Evolutionary conservation across 2,888 invertebrate species (phyloP).

Genomic region (Polia nebulosa): DNA sequence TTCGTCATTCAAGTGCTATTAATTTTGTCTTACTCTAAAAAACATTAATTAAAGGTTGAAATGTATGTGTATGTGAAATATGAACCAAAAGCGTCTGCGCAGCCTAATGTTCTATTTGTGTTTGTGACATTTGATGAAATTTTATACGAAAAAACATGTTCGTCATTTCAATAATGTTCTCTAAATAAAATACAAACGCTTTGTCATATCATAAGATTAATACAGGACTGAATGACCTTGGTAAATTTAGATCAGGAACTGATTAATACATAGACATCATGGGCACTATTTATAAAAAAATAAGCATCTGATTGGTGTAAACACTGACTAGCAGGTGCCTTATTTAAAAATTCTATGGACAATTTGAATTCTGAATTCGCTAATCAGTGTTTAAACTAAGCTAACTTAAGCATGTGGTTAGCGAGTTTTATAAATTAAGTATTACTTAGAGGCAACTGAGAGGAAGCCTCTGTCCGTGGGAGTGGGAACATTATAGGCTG

Average conservation of each 20-base stretch:
- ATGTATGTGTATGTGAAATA: constrained; percentile 15
- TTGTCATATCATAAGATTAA: not conserved
- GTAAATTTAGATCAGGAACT: not conserved
- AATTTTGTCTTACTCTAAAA: not conserved
- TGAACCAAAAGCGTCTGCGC: constrained; percentile 11
- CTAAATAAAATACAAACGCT: not conserved
- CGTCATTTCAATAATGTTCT: not conserved
- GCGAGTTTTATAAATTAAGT: no score
- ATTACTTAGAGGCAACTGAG: no score
- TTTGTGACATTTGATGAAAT: constrained; percentile 33
- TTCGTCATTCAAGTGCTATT: not conserved
- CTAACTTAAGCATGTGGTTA: no score
- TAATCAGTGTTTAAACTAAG: no score
- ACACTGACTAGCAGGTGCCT: no score
- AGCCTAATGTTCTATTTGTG: constrained; percentile 9
- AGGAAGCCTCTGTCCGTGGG: no score
- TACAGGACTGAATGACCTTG: not conserved
- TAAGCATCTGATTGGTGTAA: not conserved
- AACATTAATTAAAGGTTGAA: constrained; percentile 13
- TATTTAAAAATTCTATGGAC: no score
- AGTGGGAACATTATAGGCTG: no score
- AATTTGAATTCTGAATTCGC: no score
- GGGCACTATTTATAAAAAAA: not conserved
- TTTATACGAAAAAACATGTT: not conserved
- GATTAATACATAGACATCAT: no score